Evolutionary conservation across 2,797 vertebrate genomes (phyloP).

Genomic region (Acipenser ruthenus): DNA sequence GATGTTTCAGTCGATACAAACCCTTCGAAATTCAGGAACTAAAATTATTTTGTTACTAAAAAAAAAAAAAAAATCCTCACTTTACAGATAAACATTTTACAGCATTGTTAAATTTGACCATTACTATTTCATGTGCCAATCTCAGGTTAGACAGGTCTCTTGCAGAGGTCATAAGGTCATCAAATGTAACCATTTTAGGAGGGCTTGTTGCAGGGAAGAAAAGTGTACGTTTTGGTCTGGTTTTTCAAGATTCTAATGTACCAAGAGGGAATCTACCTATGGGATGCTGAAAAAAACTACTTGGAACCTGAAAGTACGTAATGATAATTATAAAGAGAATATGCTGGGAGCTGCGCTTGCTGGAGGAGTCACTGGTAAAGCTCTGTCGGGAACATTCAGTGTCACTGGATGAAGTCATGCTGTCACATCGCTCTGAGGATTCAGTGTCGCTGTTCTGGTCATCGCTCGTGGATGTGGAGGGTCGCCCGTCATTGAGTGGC

Average conservation of each 20-base stretch:
- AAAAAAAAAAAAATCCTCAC: too few relatives aligned
- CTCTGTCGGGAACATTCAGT: slow-evolving; percentile 75
- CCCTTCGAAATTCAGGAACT: too few relatives aligned
- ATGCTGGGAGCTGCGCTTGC: slow-evolving; percentile 69
- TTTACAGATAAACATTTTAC: too few relatives aligned
- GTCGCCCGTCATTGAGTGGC: slow-evolving; percentile 73
- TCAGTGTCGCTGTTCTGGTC: slow-evolving; percentile 76
- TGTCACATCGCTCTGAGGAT: slow-evolving; percentile 68
- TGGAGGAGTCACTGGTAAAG: slow-evolving; percentile 80
- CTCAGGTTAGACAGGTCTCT: slow-evolving; percentile 74
- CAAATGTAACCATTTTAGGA: slow-evolving; percentile 70
- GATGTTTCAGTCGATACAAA: too few relatives aligned
- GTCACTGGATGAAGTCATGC: slow-evolving; percentile 70
- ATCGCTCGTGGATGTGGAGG: slow-evolving; percentile 51
- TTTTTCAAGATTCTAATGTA: too few relatives aligned
- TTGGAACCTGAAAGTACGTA: too few relatives aligned
- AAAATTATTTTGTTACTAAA: too few relatives aligned
- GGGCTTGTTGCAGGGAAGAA: slow-evolving; percentile 65
- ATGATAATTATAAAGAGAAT: too few relatives aligned
- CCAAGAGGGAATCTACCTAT: too few relatives aligned
- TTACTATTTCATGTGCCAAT: slow-evolving; percentile 77
- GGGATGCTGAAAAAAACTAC: too few relatives aligned
- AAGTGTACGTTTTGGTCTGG: too few relatives aligned
- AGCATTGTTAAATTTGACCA: too few relatives aligned
- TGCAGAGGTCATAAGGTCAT: slow-evolving; percentile 78